phyloP scores from a whole-genome alignment of 2,113 vertebrate species.

The Gobius niger region DNA sequence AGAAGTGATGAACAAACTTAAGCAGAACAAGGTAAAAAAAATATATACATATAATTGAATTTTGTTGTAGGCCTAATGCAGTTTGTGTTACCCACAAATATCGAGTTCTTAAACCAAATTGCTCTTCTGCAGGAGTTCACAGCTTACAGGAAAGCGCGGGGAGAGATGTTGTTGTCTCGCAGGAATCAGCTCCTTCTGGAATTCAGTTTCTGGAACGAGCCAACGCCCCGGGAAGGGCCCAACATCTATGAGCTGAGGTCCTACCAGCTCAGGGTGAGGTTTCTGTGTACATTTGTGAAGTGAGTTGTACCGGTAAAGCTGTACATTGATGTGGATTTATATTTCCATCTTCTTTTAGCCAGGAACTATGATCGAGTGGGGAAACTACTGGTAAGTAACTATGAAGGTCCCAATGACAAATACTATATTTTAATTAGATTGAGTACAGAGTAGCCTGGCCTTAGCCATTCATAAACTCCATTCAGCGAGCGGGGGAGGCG shows the following conservation, averaged over 20 bases:
- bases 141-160: slow-evolving; percentile 87
- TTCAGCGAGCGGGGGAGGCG: no score
- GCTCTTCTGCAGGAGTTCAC: slow-evolving; percentile 82
- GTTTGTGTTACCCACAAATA: no score
- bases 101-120: neutral
- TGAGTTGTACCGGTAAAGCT: neutral
- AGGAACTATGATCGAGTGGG: slow-evolving; percentile 99
- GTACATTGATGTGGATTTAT: neutral
- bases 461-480: no score
- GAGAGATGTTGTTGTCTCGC: slow-evolving; percentile 91
- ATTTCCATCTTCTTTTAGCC: slow-evolving; percentile 76
- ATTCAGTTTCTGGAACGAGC: slow-evolving; percentile 98
- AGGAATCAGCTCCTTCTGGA: slow-evolving; percentile 92
- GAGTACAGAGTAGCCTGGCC: no score
- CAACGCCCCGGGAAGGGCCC: slow-evolving; percentile 85
- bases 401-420: no score
- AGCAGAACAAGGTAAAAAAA: slow-evolving; percentile 83
- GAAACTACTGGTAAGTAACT: slow-evolving; percentile 91
- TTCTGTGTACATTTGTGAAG: neutral
- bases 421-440: no score
- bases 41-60: neutral
- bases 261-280: slow-evolving; percentile 90
- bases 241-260: slow-evolving; percentile 94
- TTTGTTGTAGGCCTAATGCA: neutral
- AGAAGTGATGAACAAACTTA: slow-evolving; percentile 95